Conservation (phyloP, 2,888 invertebrate genomes). For the Eupeodes latifasciatus region DNA sequence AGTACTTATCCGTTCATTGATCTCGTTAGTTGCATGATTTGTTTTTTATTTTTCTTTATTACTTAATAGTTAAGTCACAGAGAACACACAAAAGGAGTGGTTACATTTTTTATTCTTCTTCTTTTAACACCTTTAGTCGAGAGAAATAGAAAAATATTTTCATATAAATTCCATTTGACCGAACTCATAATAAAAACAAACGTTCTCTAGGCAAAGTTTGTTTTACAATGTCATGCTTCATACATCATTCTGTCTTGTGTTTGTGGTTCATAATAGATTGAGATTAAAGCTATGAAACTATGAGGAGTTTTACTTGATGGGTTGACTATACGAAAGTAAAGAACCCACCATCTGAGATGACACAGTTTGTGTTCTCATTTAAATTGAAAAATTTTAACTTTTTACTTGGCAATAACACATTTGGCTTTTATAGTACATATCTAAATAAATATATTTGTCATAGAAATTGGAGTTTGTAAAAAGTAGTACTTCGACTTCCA, state of each 20-base stretch:
- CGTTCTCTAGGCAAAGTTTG: not conserved
- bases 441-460: no score
- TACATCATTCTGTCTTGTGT: not conserved
- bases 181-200: slow-evolving; percentile 18
- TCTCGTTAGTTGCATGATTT: slow-evolving; percentile 38
- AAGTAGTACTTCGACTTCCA: no score
- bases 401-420: no score
- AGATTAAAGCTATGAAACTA: not conserved
- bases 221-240: slow-evolving; percentile 18
- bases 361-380: no score
- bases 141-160: not conserved
- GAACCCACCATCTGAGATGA: no score
- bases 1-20: slow-evolving; percentile 77
- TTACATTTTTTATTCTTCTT: not conserved
- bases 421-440: no score
- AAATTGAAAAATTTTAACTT: no score
- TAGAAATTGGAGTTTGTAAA: no score
- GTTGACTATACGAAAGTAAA: not conserved
- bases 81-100: slow-evolving; percentile 36
- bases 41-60: not conserved
- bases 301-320: slow-evolving; percentile 23
- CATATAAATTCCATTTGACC: slow-evolving; percentile 1
- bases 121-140: not conserved
- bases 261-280: slow-evolving; percentile 19
- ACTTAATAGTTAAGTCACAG: slow-evolving; percentile 11